Evolutionary conservation across 2,113 vertebrate species (phyloP).

Genomic region (Lates calcarifer): DNA sequence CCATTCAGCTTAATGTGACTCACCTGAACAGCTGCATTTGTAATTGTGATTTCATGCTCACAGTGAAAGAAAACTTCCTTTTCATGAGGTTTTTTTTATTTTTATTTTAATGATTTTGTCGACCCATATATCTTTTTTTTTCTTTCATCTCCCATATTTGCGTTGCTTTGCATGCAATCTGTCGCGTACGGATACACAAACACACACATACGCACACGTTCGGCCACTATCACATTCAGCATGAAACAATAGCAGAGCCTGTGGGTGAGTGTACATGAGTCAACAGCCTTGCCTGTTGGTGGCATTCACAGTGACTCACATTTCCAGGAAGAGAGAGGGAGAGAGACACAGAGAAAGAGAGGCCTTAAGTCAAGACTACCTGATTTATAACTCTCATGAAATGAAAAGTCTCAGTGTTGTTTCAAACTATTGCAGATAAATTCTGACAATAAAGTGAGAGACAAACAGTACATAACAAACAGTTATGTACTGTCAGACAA

Average conservation of each 20-base stretch:
- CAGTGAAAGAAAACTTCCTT: not conserved
- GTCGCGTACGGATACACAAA: not conserved
- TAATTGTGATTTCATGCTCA: conserved; percentile 11
- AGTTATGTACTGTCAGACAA: not conserved
- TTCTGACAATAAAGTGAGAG: conserved; percentile 11
- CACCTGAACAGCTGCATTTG: conserved; percentile 8
- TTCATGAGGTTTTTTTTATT: not conserved
- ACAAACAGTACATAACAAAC: not conserved
- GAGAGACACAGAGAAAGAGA: conserved; percentile 20
- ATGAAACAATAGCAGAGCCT: conserved; percentile 51
- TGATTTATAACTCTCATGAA: conserved; percentile 22
- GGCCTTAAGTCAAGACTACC: conserved; percentile 36
- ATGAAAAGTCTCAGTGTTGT: conserved; percentile 14
- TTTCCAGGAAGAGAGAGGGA: conserved; percentile 42
- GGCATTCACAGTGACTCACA: conserved; percentile 65
- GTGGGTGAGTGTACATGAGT: conserved; percentile 66
- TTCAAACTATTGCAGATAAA: not conserved
- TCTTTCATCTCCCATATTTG: conserved; percentile 21
- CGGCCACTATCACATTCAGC: conserved; percentile 37
- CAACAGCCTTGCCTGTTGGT: conserved; percentile 57
- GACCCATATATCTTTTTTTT: not conserved
- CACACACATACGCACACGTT: conserved; percentile 19
- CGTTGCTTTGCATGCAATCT: conserved; percentile 15
- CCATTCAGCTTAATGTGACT: conserved; percentile 10
- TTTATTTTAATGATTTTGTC: not conserved